Percentiles rank a stretch among this genome's conserved stretches.
These are phyloP conservation scores for Synanthedon tipuliformis DNA, from an alignment of 2,888 invertebrate species.

Conservation along the genomic window DNA sequence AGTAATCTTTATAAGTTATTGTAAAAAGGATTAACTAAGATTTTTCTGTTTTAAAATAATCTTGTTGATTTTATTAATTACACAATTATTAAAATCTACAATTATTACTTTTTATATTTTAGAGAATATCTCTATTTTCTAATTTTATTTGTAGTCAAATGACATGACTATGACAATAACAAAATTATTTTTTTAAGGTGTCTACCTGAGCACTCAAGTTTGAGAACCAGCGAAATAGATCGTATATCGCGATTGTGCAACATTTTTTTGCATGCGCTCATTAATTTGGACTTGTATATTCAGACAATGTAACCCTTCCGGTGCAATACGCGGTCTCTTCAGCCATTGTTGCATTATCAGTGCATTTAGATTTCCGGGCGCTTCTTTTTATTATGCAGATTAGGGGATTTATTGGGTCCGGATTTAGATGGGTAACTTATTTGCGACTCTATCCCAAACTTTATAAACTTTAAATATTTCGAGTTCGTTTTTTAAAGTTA, in stretches of 20 bases:
- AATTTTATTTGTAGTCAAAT: too few relatives aligned
- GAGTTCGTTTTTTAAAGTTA: too few relatives aligned
- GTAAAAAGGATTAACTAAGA: too few relatives aligned
- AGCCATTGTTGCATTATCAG: slow-evolving; percentile 52
- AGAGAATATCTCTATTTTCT: too few relatives aligned
- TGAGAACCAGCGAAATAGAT: slow-evolving; percentile 43
- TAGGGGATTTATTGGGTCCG: slow-evolving; percentile 48
- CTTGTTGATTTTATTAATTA: too few relatives aligned
- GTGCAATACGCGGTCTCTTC: slow-evolving; percentile 31
- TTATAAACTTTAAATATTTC: not conserved
- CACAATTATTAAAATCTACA: too few relatives aligned
- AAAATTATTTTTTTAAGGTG: not conserved
- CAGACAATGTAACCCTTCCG: slow-evolving; percentile 62
- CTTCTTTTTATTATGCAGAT: slow-evolving; percentile 67
- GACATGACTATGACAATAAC: too few relatives aligned
- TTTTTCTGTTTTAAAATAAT: too few relatives aligned
- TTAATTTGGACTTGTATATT: slow-evolving; percentile 62
- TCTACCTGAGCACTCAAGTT: slow-evolving; percentile 18
- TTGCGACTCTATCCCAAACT: not conserved
- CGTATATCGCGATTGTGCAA: slow-evolving; percentile 60
- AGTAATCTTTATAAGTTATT: too few relatives aligned
- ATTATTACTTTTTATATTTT: too few relatives aligned
- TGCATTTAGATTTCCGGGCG: slow-evolving; percentile 53
- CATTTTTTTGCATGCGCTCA: slow-evolving; percentile 60
- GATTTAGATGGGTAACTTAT: slow-evolving; percentile 35